phyloP scores from a whole-genome alignment of 1,140 invertebrate species.

The Sycophila sp. region DNA sequence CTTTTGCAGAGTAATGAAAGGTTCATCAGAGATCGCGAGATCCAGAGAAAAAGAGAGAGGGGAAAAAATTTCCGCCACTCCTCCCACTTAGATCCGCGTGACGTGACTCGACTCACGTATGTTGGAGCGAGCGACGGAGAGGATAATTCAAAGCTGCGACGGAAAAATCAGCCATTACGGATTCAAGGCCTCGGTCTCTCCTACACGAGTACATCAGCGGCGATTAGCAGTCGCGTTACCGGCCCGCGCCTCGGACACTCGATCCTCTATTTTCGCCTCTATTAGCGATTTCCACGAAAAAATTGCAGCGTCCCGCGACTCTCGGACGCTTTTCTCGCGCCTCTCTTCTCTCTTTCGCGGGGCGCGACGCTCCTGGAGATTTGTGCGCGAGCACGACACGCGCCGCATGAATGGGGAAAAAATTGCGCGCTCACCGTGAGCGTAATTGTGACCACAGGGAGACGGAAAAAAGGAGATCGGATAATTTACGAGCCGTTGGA shows the following conservation, averaged over 20 bases:
- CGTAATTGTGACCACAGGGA: no score
- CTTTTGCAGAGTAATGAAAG: neutral
- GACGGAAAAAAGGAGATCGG: neutral
- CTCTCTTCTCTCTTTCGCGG: neutral
- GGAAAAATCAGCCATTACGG: constrained; percentile 53
- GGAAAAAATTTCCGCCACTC: neutral
- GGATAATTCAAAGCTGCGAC: constrained; percentile 35
- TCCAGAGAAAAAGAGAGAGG: neutral
- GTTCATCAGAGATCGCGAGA: neutral
- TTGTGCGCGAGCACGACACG: neutral
- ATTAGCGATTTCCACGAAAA: neutral
- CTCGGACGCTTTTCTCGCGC: neutral
- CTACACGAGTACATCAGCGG: constrained; percentile 27
- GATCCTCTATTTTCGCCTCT: neutral
- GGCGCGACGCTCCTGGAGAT: neutral
- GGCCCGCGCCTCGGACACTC: constrained; percentile 40
- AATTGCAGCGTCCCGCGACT: neutral
- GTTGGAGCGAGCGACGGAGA: neutral
- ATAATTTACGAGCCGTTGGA: neutral
- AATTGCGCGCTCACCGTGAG: neutral
- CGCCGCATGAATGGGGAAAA: no score
- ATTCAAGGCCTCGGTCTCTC: constrained; percentile 50
- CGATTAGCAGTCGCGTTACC: constrained; percentile 45
- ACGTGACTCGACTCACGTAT: neutral
- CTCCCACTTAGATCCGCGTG: neutral